These are phyloP conservation scores for Adelosebastes latens DNA, from an alignment of 2,797 vertebrate genomes.

Conservation along the genomic window DNA sequence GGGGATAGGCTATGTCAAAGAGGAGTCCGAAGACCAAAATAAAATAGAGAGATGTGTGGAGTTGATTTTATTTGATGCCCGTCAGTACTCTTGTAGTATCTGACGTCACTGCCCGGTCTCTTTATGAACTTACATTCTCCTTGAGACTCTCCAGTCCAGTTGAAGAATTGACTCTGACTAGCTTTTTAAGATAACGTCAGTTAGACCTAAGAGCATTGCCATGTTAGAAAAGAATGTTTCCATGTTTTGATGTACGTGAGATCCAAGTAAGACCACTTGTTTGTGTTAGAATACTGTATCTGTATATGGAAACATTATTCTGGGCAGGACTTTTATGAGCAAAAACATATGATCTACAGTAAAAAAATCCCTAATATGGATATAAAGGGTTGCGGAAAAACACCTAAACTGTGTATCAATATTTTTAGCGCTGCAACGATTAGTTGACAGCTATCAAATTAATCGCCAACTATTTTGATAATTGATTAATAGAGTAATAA, in stretches of 20 bases:
- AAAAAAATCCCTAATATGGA: neutral
- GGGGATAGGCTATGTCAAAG: neutral
- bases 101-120: neutral
- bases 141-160: conserved; percentile 27
- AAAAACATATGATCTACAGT: neutral
- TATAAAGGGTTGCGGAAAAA: neutral
- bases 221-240: conserved; percentile 36
- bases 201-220: conserved; percentile 25
- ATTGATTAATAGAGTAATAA: no score
- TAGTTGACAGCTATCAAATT: no score
- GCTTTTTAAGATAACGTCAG: conserved; percentile 23
- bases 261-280: conserved; percentile 2
- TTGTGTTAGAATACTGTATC: conserved; percentile 26
- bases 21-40: neutral
- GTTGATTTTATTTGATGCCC: neutral
- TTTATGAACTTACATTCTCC: neutral
- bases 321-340: conserved; percentile 25
- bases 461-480: no score
- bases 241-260: conserved; percentile 15
- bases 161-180: neutral
- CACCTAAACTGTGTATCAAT: neutral
- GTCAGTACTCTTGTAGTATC: neutral
- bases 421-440: no score
- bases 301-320: conserved; percentile 24
- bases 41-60: neutral